Percentiles rank a stretch among this genome's conserved stretches.
phyloP scores from a whole-genome alignment of 2,797 vertebrate species.

The Emydoidea blandingii region DNA sequence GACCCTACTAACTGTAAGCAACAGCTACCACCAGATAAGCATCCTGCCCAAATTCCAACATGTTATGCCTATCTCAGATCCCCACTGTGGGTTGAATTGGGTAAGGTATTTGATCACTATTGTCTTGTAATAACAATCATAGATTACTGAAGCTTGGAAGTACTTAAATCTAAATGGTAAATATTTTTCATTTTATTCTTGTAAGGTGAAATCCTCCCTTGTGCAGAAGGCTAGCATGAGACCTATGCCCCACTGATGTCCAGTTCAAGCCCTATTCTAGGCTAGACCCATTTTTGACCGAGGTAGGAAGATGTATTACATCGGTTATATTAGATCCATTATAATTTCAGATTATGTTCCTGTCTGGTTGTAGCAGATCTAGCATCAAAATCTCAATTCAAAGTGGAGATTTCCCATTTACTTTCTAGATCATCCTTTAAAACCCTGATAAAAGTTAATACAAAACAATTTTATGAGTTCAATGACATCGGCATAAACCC shows the following conservation, averaged over 20 bases:
- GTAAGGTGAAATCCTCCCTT: rapidly evolving
- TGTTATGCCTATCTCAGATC: background rate
- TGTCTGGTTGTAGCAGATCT: background rate
- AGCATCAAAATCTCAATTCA: background rate
- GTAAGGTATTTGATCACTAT: background rate
- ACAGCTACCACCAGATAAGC: background rate
- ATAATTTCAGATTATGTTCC: background rate
- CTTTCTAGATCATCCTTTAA: background rate
- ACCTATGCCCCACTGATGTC: background rate
- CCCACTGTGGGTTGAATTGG: background rate
- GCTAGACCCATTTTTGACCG: background rate
- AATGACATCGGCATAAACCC: conserved; percentile 5
- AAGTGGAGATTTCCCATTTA: background rate
- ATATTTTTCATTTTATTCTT: background rate
- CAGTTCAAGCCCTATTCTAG: background rate
- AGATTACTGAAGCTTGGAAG: background rate
- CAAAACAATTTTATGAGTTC: conserved; percentile 13
- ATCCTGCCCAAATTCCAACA: background rate
- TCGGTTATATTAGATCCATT: background rate
- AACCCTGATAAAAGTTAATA: background rate
- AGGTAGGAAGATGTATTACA: background rate
- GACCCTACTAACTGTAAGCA: background rate
- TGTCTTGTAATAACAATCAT: background rate
- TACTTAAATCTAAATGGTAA: background rate
- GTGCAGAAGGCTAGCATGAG: background rate